Conservation (phyloP, 2,113 vertebrate genomes). For the Sterna hirundo region DNA sequence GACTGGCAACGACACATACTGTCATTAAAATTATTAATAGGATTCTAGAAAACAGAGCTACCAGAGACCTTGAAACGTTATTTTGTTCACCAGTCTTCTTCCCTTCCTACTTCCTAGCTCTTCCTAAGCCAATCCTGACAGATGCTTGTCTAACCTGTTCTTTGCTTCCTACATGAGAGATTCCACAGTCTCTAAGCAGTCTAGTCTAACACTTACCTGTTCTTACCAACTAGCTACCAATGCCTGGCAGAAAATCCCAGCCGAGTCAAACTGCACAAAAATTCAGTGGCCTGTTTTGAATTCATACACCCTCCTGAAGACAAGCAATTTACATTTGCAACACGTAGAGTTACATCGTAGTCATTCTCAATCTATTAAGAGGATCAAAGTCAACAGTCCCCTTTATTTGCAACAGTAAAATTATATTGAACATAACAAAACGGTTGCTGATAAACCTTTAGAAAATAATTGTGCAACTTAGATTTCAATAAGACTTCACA, state of each 20-base stretch:
- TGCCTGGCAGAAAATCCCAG: neutral
- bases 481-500: neutral
- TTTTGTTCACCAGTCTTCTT: neutral
- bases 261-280: neutral
- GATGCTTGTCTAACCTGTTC: neutral
- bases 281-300: neutral
- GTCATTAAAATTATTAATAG: neutral
- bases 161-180: neutral
- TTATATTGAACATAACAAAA: neutral
- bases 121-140: neutral
- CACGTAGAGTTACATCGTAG: neutral
- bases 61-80: neutral
- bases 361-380: neutral
- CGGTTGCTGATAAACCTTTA: neutral
- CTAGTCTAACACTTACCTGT: neutral
- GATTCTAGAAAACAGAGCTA: neutral
- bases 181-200: neutral
- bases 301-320: neutral
- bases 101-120: neutral
- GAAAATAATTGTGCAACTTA: neutral
- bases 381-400: neutral
- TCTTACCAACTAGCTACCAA: neutral
- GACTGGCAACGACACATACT: neutral
- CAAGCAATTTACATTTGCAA: neutral
- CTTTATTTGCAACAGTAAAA: neutral